phyloP scores from a whole-genome alignment of 1,140 invertebrate genomes.

The Calliopsis andreniformis region DNA sequence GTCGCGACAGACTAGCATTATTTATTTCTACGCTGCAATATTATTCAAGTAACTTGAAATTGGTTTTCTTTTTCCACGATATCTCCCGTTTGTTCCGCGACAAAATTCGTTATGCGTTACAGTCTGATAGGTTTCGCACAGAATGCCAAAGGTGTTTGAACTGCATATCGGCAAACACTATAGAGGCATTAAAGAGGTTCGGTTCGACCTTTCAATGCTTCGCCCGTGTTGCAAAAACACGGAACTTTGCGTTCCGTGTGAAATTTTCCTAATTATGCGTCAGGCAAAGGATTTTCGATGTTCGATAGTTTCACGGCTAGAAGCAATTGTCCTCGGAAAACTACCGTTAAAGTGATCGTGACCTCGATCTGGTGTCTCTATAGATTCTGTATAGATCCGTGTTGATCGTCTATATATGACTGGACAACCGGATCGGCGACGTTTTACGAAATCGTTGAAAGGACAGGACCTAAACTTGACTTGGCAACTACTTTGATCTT shows the following conservation, averaged over 20 bases:
- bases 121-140: too few relatives aligned
- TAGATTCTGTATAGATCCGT: constrained; percentile 59
- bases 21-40: too few relatives aligned
- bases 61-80: not conserved
- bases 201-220: not conserved
- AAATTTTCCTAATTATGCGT: constrained; percentile 41
- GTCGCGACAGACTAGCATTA: too few relatives aligned
- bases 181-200: not conserved
- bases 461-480: not conserved
- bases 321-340: constrained; percentile 50
- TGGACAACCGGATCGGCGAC: constrained; percentile 33
- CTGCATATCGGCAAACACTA: not conserved
- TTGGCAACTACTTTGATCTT: not conserved
- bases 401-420: constrained; percentile 30
- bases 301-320: constrained; percentile 45
- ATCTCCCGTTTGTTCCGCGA: not conserved
- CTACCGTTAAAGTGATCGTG: constrained; percentile 65
- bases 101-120: not conserved
- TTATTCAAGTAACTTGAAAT: not conserved
- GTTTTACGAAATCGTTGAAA: constrained; percentile 37
- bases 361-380: constrained; percentile 55
- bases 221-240: not conserved
- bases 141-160: constrained; percentile 8
- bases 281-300: constrained; percentile 29
- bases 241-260: not conserved